Percentiles rank a stretch among this genome's conserved stretches.
Conservation (phyloP, 1,140 invertebrate genomes). For the Agraylea sexmaculata region DNA sequence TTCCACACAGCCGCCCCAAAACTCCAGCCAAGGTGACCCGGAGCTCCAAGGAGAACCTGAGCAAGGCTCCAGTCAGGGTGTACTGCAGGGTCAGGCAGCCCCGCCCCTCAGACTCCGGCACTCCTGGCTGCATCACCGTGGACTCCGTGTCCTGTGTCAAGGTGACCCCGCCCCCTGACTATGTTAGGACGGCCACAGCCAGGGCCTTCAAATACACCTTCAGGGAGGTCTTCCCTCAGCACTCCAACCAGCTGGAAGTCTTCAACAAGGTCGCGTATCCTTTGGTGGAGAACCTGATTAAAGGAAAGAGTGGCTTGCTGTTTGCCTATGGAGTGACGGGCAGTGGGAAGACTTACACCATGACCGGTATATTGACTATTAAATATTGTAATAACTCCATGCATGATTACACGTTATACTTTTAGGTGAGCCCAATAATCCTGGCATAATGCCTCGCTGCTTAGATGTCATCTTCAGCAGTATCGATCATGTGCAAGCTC, state of each 20-base stretch:
- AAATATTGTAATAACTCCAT: not conserved
- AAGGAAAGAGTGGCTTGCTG: slow-evolving; percentile 77
- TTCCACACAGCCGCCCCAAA: slow-evolving; percentile 14
- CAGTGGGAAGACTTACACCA: slow-evolving; percentile 93
- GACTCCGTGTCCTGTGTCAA: slow-evolving; percentile 56
- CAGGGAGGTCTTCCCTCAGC: slow-evolving; percentile 74
- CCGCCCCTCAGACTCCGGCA: not conserved
- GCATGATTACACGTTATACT: not conserved
- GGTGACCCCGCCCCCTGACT: slow-evolving; percentile 52
- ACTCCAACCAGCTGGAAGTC: slow-evolving; percentile 61
- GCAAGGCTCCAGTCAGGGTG: slow-evolving; percentile 15
- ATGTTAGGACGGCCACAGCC: slow-evolving; percentile 45
- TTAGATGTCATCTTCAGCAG: slow-evolving; percentile 90
- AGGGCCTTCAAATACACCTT: slow-evolving; percentile 69
- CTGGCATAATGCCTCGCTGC: slow-evolving; percentile 78
- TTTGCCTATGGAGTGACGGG: slow-evolving; percentile 96
- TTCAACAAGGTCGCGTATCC: slow-evolving; percentile 80
- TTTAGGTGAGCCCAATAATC: slow-evolving; percentile 51
- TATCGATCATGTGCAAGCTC: slow-evolving; percentile 63
- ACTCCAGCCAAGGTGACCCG: slow-evolving; percentile 15
- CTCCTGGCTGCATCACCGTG: slow-evolving; percentile 60
- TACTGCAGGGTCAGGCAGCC: slow-evolving; percentile 14
- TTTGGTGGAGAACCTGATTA: slow-evolving; percentile 67
- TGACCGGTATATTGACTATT: slow-evolving; percentile 52
- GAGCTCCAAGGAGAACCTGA: slow-evolving; percentile 14